phyloP scores from a whole-genome alignment of 2,797 vertebrate genomes.

The Serranus cabrilla region DNA sequence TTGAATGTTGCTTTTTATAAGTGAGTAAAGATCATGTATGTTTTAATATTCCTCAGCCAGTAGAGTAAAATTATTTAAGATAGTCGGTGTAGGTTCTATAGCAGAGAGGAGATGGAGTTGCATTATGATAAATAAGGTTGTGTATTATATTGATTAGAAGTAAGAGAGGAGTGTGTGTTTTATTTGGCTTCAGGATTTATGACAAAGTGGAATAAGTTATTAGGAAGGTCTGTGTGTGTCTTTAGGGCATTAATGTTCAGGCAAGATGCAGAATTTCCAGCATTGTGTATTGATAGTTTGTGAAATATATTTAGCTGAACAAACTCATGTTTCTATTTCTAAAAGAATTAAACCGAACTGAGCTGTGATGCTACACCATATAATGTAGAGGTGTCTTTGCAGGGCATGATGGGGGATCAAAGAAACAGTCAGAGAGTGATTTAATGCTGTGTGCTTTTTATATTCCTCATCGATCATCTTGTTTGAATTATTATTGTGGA shows the following conservation, averaged over 20 bases:
- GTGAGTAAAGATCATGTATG: conserved; percentile 28
- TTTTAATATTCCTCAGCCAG: conserved; percentile 43
- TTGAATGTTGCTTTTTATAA: conserved; percentile 70
- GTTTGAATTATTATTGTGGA: conserved; percentile 31
- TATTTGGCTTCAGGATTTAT: conserved; percentile 40
- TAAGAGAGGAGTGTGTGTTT: conserved; percentile 41
- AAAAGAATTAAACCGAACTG: conserved; percentile 39
- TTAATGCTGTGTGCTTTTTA: conserved; percentile 43
- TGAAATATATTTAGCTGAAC: conserved; percentile 44
- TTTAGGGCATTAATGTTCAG: conserved; percentile 40
- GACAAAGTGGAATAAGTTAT: conserved; percentile 36
- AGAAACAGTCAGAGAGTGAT: conserved; percentile 16
- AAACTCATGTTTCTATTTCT: conserved; percentile 20
- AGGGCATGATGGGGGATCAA: conserved; percentile 18
- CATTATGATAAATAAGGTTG: conserved; percentile 31
- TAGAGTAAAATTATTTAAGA: conserved; percentile 24
- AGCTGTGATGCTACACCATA: conserved; percentile 39
- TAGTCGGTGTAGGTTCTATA: conserved; percentile 10
- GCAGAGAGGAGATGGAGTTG: conserved; percentile 20
- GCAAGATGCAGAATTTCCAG: conserved; percentile 29
- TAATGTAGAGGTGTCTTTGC: conserved; percentile 16
- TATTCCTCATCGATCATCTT: conserved; percentile 30
- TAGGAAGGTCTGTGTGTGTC: conserved; percentile 37
- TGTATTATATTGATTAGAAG: conserved; percentile 52
- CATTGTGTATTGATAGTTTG: conserved; percentile 42